Percentiles rank a stretch among this genome's conserved stretches.
Evolutionary conservation across 2,797 vertebrate genomes (phyloP).

Genomic region (Setipinna tenuifilis): DNA sequence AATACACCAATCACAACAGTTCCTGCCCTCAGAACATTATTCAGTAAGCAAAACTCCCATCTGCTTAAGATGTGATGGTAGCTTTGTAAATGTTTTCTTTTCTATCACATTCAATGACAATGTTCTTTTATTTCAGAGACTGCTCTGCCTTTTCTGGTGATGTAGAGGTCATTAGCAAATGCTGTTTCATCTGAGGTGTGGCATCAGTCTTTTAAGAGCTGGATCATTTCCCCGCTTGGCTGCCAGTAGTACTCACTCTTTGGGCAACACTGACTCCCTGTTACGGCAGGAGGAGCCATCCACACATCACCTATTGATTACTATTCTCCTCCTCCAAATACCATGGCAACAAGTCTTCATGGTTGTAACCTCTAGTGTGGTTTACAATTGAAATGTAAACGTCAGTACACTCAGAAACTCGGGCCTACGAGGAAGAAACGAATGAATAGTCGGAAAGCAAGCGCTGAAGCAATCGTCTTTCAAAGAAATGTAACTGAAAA

Average conservation of each 20-base stretch:
- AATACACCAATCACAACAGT: background rate
- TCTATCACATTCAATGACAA: no score
- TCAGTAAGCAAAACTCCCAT: no score
- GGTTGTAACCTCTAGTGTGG: background rate
- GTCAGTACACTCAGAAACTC: background rate
- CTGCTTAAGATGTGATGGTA: no score
- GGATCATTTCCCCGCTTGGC: background rate
- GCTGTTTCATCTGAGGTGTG: background rate
- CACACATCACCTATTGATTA: constrained; percentile 1
- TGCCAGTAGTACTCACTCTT: background rate
- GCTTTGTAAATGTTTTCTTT: no score
- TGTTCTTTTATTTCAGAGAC: no score
- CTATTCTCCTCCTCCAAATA: background rate
- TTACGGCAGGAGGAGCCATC: background rate
- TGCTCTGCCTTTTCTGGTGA: background rate
- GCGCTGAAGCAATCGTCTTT: background rate
- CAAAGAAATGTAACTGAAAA: background rate
- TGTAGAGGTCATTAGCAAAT: background rate
- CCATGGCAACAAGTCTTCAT: background rate
- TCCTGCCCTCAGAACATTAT: background rate
- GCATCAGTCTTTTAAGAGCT: background rate
- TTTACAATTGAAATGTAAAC: background rate
- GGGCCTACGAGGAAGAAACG: background rate
- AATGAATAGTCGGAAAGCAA: background rate
- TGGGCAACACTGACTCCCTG: background rate